Conservation (phyloP, 2,888 invertebrate species). For the Galerucella nymphaeae region DNA sequence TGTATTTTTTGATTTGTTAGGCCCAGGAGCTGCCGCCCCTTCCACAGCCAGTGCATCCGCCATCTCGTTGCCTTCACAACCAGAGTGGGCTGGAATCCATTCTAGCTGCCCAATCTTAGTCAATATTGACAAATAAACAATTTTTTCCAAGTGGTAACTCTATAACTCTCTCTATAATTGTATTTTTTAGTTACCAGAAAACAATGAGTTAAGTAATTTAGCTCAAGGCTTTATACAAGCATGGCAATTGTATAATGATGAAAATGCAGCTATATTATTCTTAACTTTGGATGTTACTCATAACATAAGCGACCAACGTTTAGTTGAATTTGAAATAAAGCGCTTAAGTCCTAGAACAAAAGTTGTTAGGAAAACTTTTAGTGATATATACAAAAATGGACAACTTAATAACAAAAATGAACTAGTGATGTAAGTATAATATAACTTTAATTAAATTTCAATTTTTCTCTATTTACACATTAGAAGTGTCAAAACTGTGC, state of each 20-base stretch:
- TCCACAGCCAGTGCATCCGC: no score
- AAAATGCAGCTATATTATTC: slow-evolving; percentile 82
- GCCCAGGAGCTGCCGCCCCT: no score
- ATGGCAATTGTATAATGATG: slow-evolving; percentile 83
- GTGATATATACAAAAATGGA: slow-evolving; percentile 74
- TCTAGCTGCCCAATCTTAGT: no score
- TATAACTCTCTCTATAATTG: background rate
- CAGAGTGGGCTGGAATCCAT: no score
- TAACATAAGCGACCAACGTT: slow-evolving; percentile 95
- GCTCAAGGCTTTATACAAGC: slow-evolving; percentile 86
- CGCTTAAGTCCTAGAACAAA: slow-evolving; percentile 74
- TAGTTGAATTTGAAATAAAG: slow-evolving; percentile 90
- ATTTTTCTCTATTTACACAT: background rate
- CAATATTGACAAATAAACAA: slow-evolving; percentile 1
- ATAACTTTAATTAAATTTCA: background rate
- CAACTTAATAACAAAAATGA: slow-evolving; percentile 66
- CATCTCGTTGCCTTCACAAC: no score
- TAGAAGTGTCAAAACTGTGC: background rate
- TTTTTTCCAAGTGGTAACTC: background rate
- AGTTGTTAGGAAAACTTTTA: slow-evolving; percentile 81
- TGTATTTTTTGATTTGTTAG: no score
- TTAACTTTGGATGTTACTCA: slow-evolving; percentile 88
- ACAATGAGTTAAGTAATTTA: slow-evolving; percentile 81
- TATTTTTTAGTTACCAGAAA: slow-evolving; percentile 80
- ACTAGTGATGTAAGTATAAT: slow-evolving; percentile 50